Conservation (phyloP, 2,113 vertebrate species). For the Galeopterus variegatus region DNA sequence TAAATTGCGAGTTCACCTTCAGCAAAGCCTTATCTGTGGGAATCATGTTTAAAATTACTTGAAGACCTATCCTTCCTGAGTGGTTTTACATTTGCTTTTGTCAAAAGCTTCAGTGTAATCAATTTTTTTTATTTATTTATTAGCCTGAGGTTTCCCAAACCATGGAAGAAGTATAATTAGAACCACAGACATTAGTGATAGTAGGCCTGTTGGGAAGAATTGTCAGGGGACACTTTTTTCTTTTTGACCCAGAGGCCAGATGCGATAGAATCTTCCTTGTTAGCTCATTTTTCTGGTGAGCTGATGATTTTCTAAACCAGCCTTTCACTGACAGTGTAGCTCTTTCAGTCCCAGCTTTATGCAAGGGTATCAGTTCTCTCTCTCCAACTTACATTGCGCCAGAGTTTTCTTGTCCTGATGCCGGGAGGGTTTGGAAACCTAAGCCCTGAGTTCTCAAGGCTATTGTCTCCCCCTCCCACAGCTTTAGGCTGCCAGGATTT, state of each 20-base stretch:
- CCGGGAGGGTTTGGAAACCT: constrained; percentile 29
- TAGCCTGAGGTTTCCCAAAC: neutral
- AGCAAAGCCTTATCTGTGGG: neutral
- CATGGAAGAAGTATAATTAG: neutral
- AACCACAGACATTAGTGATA: neutral
- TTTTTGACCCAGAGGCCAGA: constrained; percentile 29
- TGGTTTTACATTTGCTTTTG: constrained; percentile 13
- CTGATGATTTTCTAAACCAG: constrained; percentile 41
- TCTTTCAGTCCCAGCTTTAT: neutral
- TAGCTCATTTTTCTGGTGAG: neutral
- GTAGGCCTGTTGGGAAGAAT: neutral
- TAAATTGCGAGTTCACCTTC: constrained; percentile 25
- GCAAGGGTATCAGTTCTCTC: neutral
- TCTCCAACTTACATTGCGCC: neutral
- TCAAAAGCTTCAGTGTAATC: neutral
- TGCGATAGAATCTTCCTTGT: neutral
- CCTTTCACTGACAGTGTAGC: neutral
- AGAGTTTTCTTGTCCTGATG: neutral
- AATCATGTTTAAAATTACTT: constrained; percentile 65
- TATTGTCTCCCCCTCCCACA: neutral
- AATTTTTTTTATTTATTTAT: constrained; percentile 16
- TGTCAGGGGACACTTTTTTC: neutral
- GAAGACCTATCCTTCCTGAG: neutral
- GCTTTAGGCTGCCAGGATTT: constrained; percentile 18
- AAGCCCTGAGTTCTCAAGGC: constrained; percentile 33